phyloP scores from a whole-genome alignment of 1,140 invertebrate genomes.

The Tenebrio molitor region DNA sequence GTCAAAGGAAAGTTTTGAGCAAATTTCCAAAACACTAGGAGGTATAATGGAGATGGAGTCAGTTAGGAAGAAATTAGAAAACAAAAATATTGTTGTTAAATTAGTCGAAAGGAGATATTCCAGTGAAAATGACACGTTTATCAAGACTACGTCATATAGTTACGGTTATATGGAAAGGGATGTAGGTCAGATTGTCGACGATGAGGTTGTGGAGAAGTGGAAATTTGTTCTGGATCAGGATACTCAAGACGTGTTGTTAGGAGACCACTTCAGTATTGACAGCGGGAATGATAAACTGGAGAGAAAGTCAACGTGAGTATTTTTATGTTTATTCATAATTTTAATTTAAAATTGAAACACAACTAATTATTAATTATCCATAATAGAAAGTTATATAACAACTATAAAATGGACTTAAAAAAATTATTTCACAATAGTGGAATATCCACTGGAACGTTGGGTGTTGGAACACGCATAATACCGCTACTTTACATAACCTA shows the following conservation, averaged over 20 bases:
- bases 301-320: constrained; percentile 8
- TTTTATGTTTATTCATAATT: too few relatives aligned
- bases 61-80: constrained; percentile 53
- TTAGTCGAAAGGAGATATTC: constrained; percentile 50
- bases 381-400: too few relatives aligned
- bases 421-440: too few relatives aligned
- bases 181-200: constrained; percentile 26
- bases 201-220: constrained; percentile 52
- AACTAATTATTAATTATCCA: too few relatives aligned
- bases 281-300: background rate
- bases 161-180: constrained; percentile 54
- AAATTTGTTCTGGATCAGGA: constrained; percentile 52
- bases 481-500: too few relatives aligned
- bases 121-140: constrained; percentile 10
- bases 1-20: constrained; percentile 50
- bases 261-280: background rate
- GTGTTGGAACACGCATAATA: too few relatives aligned
- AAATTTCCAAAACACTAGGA: constrained; percentile 51
- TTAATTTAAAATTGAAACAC: too few relatives aligned
- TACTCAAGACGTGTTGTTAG: constrained; percentile 46
- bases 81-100: constrained; percentile 44
- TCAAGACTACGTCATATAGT: constrained; percentile 46
- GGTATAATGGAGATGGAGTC: constrained; percentile 58
- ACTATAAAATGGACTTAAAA: too few relatives aligned
- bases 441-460: too few relatives aligned